Evolutionary conservation across 2,797 vertebrate species (phyloP), one percentile per base, ranked within the genome.

Genomic region (Hydrocynus forskahlii): DNA sequence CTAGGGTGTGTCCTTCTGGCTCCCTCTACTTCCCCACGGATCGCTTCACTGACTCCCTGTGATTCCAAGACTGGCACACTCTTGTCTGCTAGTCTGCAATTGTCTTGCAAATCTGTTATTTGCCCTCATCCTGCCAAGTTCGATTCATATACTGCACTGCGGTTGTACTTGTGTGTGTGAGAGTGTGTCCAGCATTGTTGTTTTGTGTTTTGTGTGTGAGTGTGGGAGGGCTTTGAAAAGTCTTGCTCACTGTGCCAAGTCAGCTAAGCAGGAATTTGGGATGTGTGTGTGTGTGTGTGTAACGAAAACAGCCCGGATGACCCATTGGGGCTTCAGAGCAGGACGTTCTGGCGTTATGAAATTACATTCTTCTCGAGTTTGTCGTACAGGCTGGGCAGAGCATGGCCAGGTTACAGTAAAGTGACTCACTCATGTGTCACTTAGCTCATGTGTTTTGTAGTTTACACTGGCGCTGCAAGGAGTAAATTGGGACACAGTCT

Each of bases 221-320:
- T 60, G 81, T 83, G 29, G 81, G 81, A 45, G 63, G 70, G 45
- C 76, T 63, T 35, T 23, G 19, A 79, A 83, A 74, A 75, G 66
- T 54, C 62, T 68, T 79, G 81, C 76, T 78, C 62, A 74, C 25
- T 4, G 62, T 75, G 79, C 83, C 83, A 84, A 81, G 79, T 81
- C 74, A 83, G 81, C 63, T 81, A 62, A n/a, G 62, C 25, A 86
- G 74, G 85, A 86, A 86, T 86, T 81, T 54, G 7, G 69, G 75
- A 70, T 64, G 68, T 67, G 38, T 76, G 74, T 57, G 55, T 64
- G 68, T 67, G 38, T 76, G 74, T 57, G 55, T 81, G 70, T 64
- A 66, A 85, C 75, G 21, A 79, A 64, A 75, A 76, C 78, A 81
- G 68, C 75, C 35, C 2, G 9, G 63, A 68, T 76, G 79, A 75